Evolutionary conservation across 2,113 vertebrate species (phyloP).

Genomic region (Benitochromis conjunctus): DNA sequence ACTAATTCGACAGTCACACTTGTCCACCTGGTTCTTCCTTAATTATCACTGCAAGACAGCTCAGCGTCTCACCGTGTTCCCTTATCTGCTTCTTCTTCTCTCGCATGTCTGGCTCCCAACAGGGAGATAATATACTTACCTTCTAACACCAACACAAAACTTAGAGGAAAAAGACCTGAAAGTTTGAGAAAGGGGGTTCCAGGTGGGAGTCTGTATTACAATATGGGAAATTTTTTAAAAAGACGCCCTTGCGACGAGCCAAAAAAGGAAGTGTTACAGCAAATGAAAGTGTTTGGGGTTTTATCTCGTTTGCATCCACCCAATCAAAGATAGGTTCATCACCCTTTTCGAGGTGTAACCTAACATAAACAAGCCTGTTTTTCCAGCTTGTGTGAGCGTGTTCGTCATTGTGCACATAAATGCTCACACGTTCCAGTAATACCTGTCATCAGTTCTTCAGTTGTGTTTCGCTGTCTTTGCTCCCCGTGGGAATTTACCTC

Average conservation of each 20-base stretch:
- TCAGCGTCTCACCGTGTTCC: conserved; percentile 17
- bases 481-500: neutral
- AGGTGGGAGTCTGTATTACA: neutral
- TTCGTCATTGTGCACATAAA: neutral
- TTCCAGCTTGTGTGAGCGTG: neutral
- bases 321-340: neutral
- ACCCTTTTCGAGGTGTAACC: neutral
- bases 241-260: neutral
- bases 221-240: neutral
- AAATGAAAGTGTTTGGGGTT: neutral
- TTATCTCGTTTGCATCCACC: neutral
- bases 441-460: neutral
- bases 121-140: neutral
- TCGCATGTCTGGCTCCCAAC: neutral
- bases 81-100: neutral
- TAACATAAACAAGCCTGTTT: neutral
- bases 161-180: neutral
- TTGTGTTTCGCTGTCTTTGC: neutral
- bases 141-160: neutral
- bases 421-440: neutral
- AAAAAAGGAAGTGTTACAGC: neutral
- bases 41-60: conserved; percentile 36
- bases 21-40: conserved; percentile 31
- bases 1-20: conserved; percentile 32
- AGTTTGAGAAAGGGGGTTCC: neutral